These are phyloP conservation scores for Tragelaphus strepsiceros DNA, from an alignment of 2,113 vertebrate genomes.

Conservation along the genomic window DNA sequence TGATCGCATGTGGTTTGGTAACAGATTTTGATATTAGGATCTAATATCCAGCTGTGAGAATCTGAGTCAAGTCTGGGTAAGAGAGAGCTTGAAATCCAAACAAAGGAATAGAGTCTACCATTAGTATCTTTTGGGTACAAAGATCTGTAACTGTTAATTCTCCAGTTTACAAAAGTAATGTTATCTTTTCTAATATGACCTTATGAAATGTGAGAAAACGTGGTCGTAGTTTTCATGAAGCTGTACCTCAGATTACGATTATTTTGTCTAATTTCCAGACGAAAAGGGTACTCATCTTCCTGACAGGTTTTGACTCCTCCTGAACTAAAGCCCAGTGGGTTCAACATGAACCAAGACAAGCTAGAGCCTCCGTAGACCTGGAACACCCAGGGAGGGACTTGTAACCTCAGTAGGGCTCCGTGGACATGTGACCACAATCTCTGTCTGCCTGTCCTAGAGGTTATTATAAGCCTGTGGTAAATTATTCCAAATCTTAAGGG, in stretches of 20 bases:
- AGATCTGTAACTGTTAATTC: not conserved
- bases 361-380: not conserved
- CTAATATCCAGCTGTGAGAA: conserved; percentile 67
- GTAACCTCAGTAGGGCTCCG: not conserved
- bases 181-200: not conserved
- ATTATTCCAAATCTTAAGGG: not conserved
- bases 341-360: not conserved
- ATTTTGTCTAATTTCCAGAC: not conserved
- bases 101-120: not conserved
- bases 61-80: conserved; percentile 23
- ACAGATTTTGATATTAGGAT: conserved; percentile 63
- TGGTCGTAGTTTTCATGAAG: not conserved
- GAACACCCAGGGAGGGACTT: not conserved
- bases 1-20: conserved; percentile 57
- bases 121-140: not conserved
- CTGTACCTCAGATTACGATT: not conserved
- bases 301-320: not conserved
- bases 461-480: not conserved
- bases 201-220: not conserved
- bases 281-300: not conserved
- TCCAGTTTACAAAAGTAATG: not conserved
- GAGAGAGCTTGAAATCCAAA: conserved; percentile 13
- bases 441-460: not conserved
- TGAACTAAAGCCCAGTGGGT: not conserved
- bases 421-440: not conserved